phyloP scores from a whole-genome alignment of 2,113 vertebrate species.

The Centropristis striata region DNA sequence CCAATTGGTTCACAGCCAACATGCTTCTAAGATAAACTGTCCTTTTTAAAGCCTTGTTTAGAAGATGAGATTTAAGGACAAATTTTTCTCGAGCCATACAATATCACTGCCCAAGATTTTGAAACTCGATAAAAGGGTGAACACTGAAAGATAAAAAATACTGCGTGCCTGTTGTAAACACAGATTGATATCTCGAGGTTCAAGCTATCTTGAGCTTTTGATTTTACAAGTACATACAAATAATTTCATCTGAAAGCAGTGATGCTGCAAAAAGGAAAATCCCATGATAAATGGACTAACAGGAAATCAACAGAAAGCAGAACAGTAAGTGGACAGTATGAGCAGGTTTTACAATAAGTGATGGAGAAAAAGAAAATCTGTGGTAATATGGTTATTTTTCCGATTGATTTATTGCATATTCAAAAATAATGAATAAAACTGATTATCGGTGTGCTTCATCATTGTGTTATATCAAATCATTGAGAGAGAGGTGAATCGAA shows the following conservation, averaged over 20 bases:
- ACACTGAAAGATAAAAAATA: constrained; percentile 21
- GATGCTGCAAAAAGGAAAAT: background rate
- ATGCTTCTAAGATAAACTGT: background rate
- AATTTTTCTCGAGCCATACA: constrained; percentile 1
- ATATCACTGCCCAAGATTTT: constrained; percentile 20
- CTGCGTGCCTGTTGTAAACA: constrained; percentile 2
- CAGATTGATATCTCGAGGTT: constrained; percentile 24
- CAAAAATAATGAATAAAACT: background rate
- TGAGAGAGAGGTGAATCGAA: constrained; percentile 30
- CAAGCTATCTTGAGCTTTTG: constrained; percentile 15
- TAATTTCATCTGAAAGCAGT: background rate
- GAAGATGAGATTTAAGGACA: constrained; percentile 17
- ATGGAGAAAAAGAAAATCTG: background rate
- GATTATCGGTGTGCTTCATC: constrained; percentile 18
- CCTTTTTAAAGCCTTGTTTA: constrained; percentile 12
- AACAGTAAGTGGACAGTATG: background rate
- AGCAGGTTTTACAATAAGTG: background rate
- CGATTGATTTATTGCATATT: constrained; percentile 19
- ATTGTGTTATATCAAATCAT: constrained; percentile 6
- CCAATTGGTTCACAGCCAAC: constrained; percentile 22
- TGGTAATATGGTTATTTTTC: background rate
- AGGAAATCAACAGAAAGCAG: background rate
- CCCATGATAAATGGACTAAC: background rate
- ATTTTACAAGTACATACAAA: background rate
- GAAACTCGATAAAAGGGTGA: constrained; percentile 16